Percentiles rank a stretch among this genome's conserved stretches.
Evolutionary conservation across 2,888 invertebrate genomes (phyloP).

Genomic region (Heliconius erato): DNA sequence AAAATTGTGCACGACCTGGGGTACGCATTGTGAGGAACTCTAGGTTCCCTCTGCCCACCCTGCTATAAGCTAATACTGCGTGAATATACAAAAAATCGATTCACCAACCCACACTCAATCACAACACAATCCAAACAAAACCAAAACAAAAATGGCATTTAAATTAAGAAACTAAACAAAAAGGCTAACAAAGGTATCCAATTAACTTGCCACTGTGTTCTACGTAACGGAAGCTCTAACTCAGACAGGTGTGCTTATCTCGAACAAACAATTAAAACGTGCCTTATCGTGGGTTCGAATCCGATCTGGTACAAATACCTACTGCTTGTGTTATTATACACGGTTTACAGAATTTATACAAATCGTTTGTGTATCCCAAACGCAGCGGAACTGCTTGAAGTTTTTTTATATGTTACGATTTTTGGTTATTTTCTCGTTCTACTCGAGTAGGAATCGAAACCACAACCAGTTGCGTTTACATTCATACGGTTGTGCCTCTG

Average conservation of each 20-base stretch:
- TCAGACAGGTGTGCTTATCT: constrained; percentile 30
- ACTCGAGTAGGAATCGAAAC: no score
- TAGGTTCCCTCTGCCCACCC: background rate
- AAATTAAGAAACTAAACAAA: constrained; percentile 32
- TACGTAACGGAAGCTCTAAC: constrained; percentile 30
- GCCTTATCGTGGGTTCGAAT: constrained; percentile 66
- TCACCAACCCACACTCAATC: background rate
- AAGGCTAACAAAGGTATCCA: constrained; percentile 31
- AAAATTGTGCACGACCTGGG: background rate
- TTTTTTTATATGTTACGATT: constrained; percentile 30
- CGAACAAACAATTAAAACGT: constrained; percentile 50
- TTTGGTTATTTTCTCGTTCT: background rate
- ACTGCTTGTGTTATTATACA: constrained; percentile 55
- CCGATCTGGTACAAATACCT: constrained; percentile 56
- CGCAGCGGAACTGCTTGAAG: constrained; percentile 60
- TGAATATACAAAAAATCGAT: background rate
- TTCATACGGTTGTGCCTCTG: no score
- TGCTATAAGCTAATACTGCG: background rate
- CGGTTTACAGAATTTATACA: constrained; percentile 67
- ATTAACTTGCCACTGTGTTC: constrained; percentile 20
- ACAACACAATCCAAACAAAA: background rate
- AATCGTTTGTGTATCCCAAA: constrained; percentile 69
- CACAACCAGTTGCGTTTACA: no score
- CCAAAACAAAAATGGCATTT: constrained; percentile 16
- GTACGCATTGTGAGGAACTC: background rate